A percentile compares a stretch with the other conserved stretches of the same genome.
Conservation (phyloP, 1,140 invertebrate genomes). For the Harpegnathos saltator region DNA sequence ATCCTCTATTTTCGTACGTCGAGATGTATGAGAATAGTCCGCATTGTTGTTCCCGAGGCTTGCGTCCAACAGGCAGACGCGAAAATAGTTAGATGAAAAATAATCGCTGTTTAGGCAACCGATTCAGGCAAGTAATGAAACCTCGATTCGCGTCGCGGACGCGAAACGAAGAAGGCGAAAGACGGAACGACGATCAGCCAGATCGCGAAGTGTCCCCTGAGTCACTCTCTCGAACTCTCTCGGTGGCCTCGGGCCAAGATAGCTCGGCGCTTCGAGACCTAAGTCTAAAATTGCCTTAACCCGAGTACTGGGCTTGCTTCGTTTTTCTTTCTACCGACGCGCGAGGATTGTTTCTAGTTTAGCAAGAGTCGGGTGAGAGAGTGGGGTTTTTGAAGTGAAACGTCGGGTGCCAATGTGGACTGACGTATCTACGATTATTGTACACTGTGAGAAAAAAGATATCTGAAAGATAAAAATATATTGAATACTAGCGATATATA, state of each 20-base stretch:
- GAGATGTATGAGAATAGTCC: background rate
- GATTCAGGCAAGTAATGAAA: background rate
- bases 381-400: too few species aligned
- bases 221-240: slow-evolving; percentile 65
- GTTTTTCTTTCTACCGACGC: slow-evolving; percentile 42
- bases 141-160: background rate
- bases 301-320: slow-evolving; percentile 55
- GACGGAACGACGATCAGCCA: slow-evolving; percentile 8
- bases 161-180: slow-evolving; percentile 28
- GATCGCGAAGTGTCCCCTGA: slow-evolving; percentile 66
- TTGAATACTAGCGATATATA: too few species aligned
- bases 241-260: slow-evolving; percentile 79
- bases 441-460: too few species aligned
- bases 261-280: slow-evolving; percentile 76
- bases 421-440: too few species aligned
- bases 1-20: background rate
- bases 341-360: slow-evolving; percentile 26
- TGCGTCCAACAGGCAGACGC: background rate
- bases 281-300: slow-evolving; percentile 82
- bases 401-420: background rate
- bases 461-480: too few species aligned
- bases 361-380: background rate
- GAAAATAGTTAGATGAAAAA: too few species aligned
- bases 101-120: too few species aligned
- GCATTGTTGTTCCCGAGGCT: background rate